A percentile compares a stretch with the other conserved stretches of the same genome.
Conservation (phyloP, 1,140 invertebrate genomes). For the Drosophila cardini region DNA sequence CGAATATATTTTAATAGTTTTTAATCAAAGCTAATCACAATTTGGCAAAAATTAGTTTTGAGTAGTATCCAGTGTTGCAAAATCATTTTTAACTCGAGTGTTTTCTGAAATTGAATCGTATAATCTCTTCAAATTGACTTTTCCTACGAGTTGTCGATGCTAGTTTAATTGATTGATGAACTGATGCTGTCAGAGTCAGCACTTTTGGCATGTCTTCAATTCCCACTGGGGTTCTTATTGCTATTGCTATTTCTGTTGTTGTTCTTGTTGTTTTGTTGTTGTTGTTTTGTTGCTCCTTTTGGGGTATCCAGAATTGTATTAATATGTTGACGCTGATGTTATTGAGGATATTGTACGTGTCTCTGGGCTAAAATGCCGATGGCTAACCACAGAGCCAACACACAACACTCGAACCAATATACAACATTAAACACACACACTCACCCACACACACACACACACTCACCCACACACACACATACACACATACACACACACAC, state of each 20-base stretch:
- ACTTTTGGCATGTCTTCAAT: background rate
- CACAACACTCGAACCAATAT: background rate
- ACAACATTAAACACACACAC: background rate
- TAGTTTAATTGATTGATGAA: conserved; percentile 13
- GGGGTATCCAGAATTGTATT: conserved; percentile 6
- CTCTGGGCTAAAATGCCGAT: conserved; percentile 14
- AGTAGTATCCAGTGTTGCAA: too few relatives aligned
- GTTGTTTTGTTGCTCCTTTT: background rate
- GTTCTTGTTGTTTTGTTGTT: background rate
- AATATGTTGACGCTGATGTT: conserved; percentile 48
- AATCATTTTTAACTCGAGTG: too few relatives aligned
- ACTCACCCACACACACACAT: too few relatives aligned
- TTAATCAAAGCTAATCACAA: too few relatives aligned
- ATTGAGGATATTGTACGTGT: conserved; percentile 34
- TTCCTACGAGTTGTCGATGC: background rate
- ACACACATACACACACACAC: background rate
- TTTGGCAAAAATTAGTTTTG: too few relatives aligned
- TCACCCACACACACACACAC: background rate
- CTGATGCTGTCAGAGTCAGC: background rate
- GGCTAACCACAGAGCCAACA: conserved; percentile 17
- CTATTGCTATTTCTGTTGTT: background rate
- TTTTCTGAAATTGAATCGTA: background rate
- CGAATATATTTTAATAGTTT: too few relatives aligned
- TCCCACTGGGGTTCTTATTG: conserved; percentile 11
- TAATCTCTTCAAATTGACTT: background rate